These are phyloP conservation scores for Macrosiphum euphorbiae DNA, from an alignment of 2,888 invertebrate genomes.

Conservation along the genomic window DNA sequence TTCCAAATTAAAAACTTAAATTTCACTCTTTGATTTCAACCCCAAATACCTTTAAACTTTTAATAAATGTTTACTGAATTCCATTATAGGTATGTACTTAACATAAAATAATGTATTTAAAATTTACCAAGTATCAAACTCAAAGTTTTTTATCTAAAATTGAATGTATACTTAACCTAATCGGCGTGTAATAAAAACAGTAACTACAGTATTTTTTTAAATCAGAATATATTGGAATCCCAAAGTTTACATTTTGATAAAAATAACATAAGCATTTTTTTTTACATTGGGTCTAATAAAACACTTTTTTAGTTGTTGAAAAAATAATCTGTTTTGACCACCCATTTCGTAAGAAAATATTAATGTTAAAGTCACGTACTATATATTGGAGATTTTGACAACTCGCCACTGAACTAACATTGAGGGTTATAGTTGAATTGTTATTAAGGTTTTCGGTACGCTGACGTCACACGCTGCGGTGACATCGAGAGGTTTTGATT, in stretches of 20 bases:
- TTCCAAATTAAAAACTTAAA: not conserved
- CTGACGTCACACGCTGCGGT: not conserved
- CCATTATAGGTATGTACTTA: not conserved
- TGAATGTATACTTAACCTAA: not conserved
- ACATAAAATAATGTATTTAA: no score
- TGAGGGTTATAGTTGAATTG: not conserved
- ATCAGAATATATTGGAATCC: not conserved
- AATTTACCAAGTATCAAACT: not conserved
- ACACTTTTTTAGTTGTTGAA: not conserved
- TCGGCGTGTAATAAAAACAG: not conserved
- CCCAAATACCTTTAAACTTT: not conserved
- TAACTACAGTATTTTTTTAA: not conserved
- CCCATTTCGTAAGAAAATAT: slow-evolving; percentile 25
- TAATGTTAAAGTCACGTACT: slow-evolving; percentile 13
- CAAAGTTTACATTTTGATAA: not conserved
- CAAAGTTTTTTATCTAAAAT: not conserved
- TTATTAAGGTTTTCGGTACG: not conserved
- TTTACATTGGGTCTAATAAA: not conserved
- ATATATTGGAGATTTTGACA: not conserved
- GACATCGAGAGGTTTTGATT: not conserved
- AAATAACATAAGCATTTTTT: not conserved
- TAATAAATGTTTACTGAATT: not conserved
- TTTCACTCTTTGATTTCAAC: not conserved
- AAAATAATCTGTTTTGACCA: slow-evolving; percentile 32
- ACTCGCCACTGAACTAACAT: not conserved